These are phyloP conservation scores for Linurgus olivaceus DNA, from an alignment of 2,797 vertebrate genomes.

Conservation along the genomic window DNA sequence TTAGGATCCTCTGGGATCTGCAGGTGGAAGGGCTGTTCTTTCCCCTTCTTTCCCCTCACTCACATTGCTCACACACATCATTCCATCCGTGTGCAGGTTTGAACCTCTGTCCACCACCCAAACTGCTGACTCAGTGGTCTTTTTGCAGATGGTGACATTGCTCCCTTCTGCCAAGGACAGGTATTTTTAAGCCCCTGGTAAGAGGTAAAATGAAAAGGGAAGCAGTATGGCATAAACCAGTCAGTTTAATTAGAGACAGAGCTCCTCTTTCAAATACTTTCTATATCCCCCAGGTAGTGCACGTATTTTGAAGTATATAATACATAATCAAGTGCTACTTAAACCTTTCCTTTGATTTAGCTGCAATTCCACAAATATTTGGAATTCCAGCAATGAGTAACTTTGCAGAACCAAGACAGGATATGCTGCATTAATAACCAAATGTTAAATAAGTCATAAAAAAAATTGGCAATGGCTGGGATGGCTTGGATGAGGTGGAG, in stretches of 20 bases:
- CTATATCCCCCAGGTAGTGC: rapidly evolving
- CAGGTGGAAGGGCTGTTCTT: neutral
- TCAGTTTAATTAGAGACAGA: neutral
- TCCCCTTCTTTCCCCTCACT: neutral
- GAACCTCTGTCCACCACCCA: neutral
- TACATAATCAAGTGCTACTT: neutral
- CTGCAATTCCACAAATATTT: neutral
- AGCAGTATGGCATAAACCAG: neutral
- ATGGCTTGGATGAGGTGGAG: neutral
- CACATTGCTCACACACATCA: rapidly evolving
- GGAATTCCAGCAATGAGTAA: neutral
- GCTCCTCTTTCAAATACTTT: neutral
- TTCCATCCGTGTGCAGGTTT: neutral
- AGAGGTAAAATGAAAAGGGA: neutral
- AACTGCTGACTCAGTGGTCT: neutral
- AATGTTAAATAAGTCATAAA: neutral
- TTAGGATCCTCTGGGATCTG: neutral
- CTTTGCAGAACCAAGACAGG: neutral
- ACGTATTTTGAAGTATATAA: neutral
- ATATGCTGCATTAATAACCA: neutral
- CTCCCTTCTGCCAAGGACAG: neutral
- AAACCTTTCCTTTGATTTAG: neutral
- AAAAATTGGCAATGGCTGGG: neutral
- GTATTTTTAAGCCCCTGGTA: neutral
- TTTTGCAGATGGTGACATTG: neutral